Evolutionary conservation across 2,888 invertebrate genomes (phyloP), one percentile per base, ranked within the genome.

Genomic region (Yponomeuta sedellus): DNA sequence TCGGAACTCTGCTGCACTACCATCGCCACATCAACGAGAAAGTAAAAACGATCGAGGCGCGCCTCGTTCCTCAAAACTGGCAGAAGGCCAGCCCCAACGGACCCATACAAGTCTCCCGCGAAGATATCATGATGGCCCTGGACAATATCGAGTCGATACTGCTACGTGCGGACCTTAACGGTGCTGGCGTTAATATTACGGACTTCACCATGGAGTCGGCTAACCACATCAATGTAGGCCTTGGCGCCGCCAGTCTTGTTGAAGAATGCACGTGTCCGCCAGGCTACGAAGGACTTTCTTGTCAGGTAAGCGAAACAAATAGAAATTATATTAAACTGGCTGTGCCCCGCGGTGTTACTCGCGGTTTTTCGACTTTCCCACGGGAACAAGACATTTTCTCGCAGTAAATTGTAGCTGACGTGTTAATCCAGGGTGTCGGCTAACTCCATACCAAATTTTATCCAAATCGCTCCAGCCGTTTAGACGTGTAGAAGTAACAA

Each of bases 51-150:
- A 70, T 91, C 16, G 78, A 85, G 20, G 86, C 83, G 44, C 83
- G 85, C 1, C 70, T 98, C 75, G 94, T 94, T 75, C 94, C 94
- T 12, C 96, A 95, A 0, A 93, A 94, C 73, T 97, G 97, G 97
- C 86, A 93, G 71, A 95, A 94, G 71, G 79, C 91, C 5, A 74
- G 85, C 3, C 75, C 88, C 1, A 83, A 88, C 62, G 93, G 93
- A 0, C 88, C 92, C 22, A 80, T 85, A 12, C 92, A 84, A 1
- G 95, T 97, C 0, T 92, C 96, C 0, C 93, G 99, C 66, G 97
- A 98, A 84, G 98, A 99, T 77, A 95, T 99, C 64, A 96, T 99
- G 96, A 98, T 98, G 97, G 94, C 96, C 8, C 89, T 99, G 72
- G 97, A 96, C 67, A 95, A 97, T 74, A 92, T 99, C 16, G 96